These are phyloP conservation scores for Syngnathoides biaculeatus DNA, from an alignment of 2,113 vertebrate genomes.

Conservation along the genomic window DNA sequence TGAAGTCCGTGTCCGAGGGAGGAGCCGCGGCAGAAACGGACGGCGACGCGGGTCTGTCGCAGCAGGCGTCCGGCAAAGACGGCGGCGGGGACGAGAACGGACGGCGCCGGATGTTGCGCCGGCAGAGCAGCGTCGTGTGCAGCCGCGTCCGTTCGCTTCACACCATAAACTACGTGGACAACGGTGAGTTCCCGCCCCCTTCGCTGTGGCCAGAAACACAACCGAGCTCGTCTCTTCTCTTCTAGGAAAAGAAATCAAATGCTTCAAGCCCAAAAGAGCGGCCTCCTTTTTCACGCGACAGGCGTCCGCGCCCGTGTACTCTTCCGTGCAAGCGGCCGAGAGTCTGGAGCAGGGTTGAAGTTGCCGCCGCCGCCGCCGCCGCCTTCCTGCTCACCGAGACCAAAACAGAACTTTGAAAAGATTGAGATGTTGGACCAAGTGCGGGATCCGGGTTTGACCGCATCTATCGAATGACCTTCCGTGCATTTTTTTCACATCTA, in stretches of 20 bases:
- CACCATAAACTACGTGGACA: constrained; percentile 89
- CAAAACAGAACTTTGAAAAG: constrained; percentile 62
- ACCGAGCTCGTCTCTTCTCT: background rate
- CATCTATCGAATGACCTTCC: constrained; percentile 57
- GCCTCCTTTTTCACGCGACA: constrained; percentile 87
- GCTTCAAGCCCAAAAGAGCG: constrained; percentile 84
- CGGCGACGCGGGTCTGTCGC: constrained; percentile 29
- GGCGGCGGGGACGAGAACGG: constrained; percentile 46
- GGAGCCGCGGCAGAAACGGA: constrained; percentile 48
- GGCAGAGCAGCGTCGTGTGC: constrained; percentile 84
- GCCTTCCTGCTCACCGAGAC: constrained; percentile 47
- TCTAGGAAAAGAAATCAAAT: constrained; percentile 84
- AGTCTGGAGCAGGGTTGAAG: constrained; percentile 79
- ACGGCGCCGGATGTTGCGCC: constrained; percentile 72
- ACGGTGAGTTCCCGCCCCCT: constrained; percentile 70
- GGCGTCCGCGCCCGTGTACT: constrained; percentile 71
- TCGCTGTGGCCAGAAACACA: no score
- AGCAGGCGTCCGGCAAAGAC: constrained; percentile 32
- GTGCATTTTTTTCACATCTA: constrained; percentile 41
- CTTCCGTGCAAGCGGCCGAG: constrained; percentile 78
- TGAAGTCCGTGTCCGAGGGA: constrained; percentile 61
- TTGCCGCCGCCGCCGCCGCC: background rate
- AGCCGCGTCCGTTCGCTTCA: constrained; percentile 81
- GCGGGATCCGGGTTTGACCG: constrained; percentile 35
- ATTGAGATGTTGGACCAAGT: constrained; percentile 67